Base-by-base conservation (phyloP, 2,888 invertebrate genomes). In the Mimas tiliae region DNA sequence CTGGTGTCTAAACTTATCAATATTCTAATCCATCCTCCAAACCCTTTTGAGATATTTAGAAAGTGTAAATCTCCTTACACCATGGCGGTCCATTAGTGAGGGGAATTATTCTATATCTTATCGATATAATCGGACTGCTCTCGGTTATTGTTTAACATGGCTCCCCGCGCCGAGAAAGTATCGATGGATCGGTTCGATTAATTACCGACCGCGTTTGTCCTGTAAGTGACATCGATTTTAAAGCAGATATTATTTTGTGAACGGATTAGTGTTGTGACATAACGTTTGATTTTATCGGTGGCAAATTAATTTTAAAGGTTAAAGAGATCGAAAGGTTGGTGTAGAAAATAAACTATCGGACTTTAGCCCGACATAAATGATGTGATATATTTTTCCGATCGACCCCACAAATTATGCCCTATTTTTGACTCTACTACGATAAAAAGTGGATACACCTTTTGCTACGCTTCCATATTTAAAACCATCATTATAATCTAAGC, bases 101-200 rank as follows among this genome's bases (percentile, higher is more conserved):
- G 82, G 84, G 89, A 90, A 88, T 85, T 85, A 89, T 89, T 86
- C 84, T 76, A 87, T 91, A 92, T 86, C 89, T 87, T 90, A 92
- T 91, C 93, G 85, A 87, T 85, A 82, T 83, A 89, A 92, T 92
- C 92, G 86, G 83, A 73, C 81, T 77, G 79, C 85, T 84, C 82
- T 77, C 80, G 84, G 87, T 91, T 92, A 93, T 93, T 93, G 92
- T 93, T 90, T 93, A 92, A 92, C 91, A 88, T 83, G 80, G 80
- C 83, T 86, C 85, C 87, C 83, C 82, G 77, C 58, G 78, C 76
- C 82, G 84, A 85, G 83, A 84, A 85, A 88, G 87, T 85, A 84
- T 83, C 85, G 83, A 86, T 82, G 79, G 85, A 83, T 87, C 79
- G 74, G 82, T 84, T 88, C 88, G 89, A 89, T 89, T 91, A 89